Evolutionary conservation across 1,140 invertebrate genomes (phyloP).

Genomic region (Hermetia illucens): DNA sequence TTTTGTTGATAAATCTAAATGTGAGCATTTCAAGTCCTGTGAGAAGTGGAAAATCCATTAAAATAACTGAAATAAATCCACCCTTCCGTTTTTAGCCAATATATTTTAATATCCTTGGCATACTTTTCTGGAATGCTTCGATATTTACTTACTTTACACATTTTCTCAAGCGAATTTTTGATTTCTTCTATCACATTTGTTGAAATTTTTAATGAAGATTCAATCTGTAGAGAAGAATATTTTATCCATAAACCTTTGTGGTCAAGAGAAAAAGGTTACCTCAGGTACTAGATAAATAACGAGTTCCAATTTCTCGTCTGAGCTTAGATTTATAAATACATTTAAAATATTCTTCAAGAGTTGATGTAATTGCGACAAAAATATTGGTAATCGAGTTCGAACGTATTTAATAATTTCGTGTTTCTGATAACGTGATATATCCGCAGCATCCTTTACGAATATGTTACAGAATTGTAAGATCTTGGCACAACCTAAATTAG

Average conservation of each 20-base stretch:
- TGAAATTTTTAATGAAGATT: conserved; percentile 22
- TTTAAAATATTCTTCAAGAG: conserved; percentile 41
- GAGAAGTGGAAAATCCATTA: background rate
- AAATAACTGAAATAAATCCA: background rate
- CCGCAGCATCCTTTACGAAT: conserved; percentile 39
- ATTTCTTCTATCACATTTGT: conserved; percentile 27
- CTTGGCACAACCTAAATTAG: conserved; percentile 32
- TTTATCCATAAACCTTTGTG: background rate
- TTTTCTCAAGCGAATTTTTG: conserved; percentile 25
- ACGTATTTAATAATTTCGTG: conserved; percentile 51
- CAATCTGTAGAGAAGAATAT: conserved; percentile 13
- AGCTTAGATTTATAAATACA: conserved; percentile 39
- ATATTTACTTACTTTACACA: conserved; percentile 26
- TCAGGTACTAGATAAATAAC: conserved; percentile 48
- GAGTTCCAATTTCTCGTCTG: conserved; percentile 40
- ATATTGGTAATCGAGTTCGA: conserved; percentile 45
- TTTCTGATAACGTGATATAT: conserved; percentile 40
- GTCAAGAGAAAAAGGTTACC: conserved; percentile 15
- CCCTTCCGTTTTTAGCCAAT: too few species aligned
- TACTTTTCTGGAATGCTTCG: too few species aligned
- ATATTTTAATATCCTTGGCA: too few species aligned
- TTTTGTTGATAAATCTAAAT: background rate
- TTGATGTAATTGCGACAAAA: conserved; percentile 42
- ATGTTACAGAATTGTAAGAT: conserved; percentile 45
- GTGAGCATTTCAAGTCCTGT: conserved; percentile 21